A percentile compares a stretch with the other conserved stretches of the same genome.
Conservation (phyloP, 2,797 vertebrate genomes). For the Microctenopoma steveboyesi region DNA sequence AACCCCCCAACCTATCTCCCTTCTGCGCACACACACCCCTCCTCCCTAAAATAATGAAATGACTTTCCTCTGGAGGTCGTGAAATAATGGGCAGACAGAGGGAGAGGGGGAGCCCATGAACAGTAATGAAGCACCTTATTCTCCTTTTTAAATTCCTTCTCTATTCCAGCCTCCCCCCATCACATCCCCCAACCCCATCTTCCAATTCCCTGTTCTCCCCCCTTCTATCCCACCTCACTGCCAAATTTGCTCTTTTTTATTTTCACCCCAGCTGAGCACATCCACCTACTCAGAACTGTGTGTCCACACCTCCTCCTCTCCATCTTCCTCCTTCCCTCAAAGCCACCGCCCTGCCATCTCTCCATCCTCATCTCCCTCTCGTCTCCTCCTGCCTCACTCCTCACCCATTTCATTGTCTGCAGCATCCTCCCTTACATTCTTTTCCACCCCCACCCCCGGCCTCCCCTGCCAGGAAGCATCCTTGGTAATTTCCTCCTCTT, state of each 20-base stretch:
- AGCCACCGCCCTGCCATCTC: not conserved
- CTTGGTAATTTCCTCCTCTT: conserved; percentile 85
- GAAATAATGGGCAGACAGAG: conserved; percentile 70
- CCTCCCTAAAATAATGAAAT: conserved; percentile 73
- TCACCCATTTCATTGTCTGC: conserved; percentile 50
- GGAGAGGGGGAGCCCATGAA: conserved; percentile 63
- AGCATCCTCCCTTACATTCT: conserved; percentile 16
- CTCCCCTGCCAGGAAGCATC: conserved; percentile 80
- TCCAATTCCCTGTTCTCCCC: conserved; percentile 1
- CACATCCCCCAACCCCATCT: conserved; percentile 1
- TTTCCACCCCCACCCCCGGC: not conserved
- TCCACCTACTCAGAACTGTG: conserved; percentile 27
- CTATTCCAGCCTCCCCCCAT: not conserved
- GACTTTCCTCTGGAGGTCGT: conserved; percentile 73
- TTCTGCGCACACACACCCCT: conserved; percentile 35
- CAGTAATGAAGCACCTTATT: conserved; percentile 79
- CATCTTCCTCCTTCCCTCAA: no score
- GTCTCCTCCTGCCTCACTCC: conserved; percentile 27
- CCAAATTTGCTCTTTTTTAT: conserved; percentile 46
- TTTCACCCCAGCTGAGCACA: conserved; percentile 17
- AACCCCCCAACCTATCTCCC: conserved; percentile 45
- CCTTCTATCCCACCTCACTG: not conserved
- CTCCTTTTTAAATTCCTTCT: conserved; percentile 66
- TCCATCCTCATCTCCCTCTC: conserved; percentile 1
- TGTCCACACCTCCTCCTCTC: conserved; percentile 9